Evolutionary conservation across 2,113 vertebrate genomes (phyloP), one percentile per base, ranked within the genome.

Genomic region (Archocentrus centrarchus): DNA sequence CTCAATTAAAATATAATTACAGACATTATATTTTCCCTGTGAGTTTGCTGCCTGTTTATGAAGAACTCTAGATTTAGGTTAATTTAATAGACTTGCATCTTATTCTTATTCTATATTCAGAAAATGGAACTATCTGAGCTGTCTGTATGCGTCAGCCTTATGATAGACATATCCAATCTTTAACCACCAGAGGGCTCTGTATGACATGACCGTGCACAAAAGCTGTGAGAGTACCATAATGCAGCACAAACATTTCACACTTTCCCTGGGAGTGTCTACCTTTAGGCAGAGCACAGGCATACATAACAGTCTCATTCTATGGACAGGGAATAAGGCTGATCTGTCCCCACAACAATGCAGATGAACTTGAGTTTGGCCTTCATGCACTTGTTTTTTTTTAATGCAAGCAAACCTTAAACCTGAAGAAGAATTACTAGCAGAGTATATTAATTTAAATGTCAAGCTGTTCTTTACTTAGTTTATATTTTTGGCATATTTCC

Each of bases 101-200:
- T 27, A 27, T 27, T 61, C 13, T 61, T 35, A 61, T 61, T 61
- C 27, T 32, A 15, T 15, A 35, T 17, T 61, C 59, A 32, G 27
- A 32, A 7, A 32, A 32, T 35, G 35, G 39, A 66, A 66, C 39
- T 55, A 8, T 47, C 3, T 68, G 64, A 50, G 47, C 22, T 50
- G 15, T 68, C 8, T 68, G 15, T 68, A 11, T 68, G 22, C 47
- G 15, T 68, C 64, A 68, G 64, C 64, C 64, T 50, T 27, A 10
- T 11, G 22, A 68, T 50, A 30, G 22, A 68, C 5, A 27, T 30
- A 6, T 2, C 6, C 30, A 32, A 59, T 32, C 0, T 50, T 70
- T 70, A 50, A 47, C 77, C 84, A 75, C 63, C 50, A 24, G 77
- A 80, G 78, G 77, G 59, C 81, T 75, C 73, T 78, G 7, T 30